Percentiles rank a stretch among this genome's conserved stretches.
Conservation (phyloP, 1,140 invertebrate genomes). For the Drosophila melanogaster region Release_6_plus_ISO1_MT NT_033779.5:16751001-16751500, state of each 20-base stretch:
- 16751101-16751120: conserved; percentile 16
- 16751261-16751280: conserved; percentile 32
- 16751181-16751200: conserved; percentile 37
- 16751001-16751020: conserved; percentile 33
- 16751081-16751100: conserved; percentile 47
- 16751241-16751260: conserved; percentile 23
- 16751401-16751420: conserved; percentile 72
- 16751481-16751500: conserved; percentile 84
- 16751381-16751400: conserved; percentile 47
- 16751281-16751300: conserved; percentile 36
- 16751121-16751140: conserved; percentile 25
- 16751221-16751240: conserved; percentile 57
- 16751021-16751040: conserved; percentile 42
- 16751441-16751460: conserved; percentile 6
- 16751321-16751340: conserved; percentile 45
- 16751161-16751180: conserved; percentile 20
- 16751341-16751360: conserved; percentile 29
- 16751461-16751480: conserved; percentile 25
- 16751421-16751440: conserved; percentile 56
- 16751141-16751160: conserved; percentile 32
- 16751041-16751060: conserved; percentile 28
- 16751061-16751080: conserved; percentile 42
- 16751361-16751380: conserved; percentile 40
- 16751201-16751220: conserved; percentile 55
- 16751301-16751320: conserved; percentile 28